Base-by-base conservation (phyloP, 2,113 vertebrate species). In the Eidolon helvum region DNA sequence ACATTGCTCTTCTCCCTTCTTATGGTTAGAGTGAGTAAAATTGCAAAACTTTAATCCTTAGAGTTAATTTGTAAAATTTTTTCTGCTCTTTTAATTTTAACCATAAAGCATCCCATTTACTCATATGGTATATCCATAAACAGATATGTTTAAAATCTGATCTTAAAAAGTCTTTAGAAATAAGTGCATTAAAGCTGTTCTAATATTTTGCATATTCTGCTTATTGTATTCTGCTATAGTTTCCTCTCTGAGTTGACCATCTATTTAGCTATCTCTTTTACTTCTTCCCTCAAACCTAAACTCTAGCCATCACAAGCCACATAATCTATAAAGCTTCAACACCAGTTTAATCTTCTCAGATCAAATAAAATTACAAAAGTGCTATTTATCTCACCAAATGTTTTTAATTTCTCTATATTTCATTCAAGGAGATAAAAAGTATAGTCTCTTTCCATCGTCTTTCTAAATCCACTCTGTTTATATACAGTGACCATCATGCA, bases 51-150 rank as follows among this genome's bases (percentile, higher is more conserved):
- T 85, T 50, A 86, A 59, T 38, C 15, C 10, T 45, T 59, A 69
- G 18, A 93, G 43, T 38, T 86, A 61, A 45, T 83, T 33, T 87
- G 43, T 77, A 79, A 79, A 94, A 35, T 35, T 63, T 80, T 89
- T 71, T 75, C 12, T 48, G 45, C 10, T 91, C 48, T 92, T 75
- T 95, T 95, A 26, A 91, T 93, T 74, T 88, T 57, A 91, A 93
- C 75, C 65, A 59, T 80, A 96, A 72, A 95, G 89, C 55, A 79
- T 24, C 7, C 4, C 15, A 88, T 84, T 77, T 96, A 53, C 50
- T 90, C 85, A 90, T 57, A 75, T 21, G 19, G 66, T 71, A 22
- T 40, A 61, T 87, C 26, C 45, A 84, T 91, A 93, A 85, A 82
- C 57, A 53, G 43, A 57, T 82, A 69, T 18, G 48, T 77, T 91